Conservation (phyloP, 2,888 invertebrate species). For the Beris chalybata region DNA sequence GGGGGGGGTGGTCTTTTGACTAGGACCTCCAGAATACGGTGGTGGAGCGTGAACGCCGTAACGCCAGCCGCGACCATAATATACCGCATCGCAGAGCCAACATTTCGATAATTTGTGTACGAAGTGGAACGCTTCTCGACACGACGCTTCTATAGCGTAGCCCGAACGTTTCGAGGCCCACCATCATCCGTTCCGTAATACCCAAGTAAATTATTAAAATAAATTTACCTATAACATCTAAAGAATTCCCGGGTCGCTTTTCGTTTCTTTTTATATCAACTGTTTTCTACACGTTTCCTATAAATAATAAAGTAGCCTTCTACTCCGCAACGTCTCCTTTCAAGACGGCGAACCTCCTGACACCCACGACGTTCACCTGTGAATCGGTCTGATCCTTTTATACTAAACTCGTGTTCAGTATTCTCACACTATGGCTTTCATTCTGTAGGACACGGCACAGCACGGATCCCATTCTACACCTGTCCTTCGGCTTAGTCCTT, state of each 20-base stretch:
- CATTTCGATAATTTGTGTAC: constrained; percentile 14
- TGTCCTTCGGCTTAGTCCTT: no score
- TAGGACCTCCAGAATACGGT: not conserved
- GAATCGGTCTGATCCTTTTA: constrained; percentile 1
- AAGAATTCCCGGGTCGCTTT: constrained; percentile 32
- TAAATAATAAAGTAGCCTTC: constrained; percentile 28
- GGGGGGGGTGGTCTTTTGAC: no score
- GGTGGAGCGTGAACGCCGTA: constrained; percentile 9
- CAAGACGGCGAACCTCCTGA: no score
- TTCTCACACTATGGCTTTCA: not conserved
- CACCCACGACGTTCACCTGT: no score
- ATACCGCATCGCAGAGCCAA: constrained; percentile 7
- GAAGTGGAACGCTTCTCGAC: not conserved
- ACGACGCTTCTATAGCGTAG: not conserved
- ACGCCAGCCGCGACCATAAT: no score
- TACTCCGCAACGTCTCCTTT: constrained; percentile 4
- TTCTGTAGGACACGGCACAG: not conserved
- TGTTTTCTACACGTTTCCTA: constrained; percentile 21
- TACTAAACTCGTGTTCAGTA: not conserved
- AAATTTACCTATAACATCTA: constrained; percentile 35
- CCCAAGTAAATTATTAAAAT: constrained; percentile 38
- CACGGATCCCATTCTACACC: no score
- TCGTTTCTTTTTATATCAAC: constrained; percentile 12
- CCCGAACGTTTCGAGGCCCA: not conserved
- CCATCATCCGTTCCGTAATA: constrained; percentile 5